These are phyloP conservation scores for Streblospio benedicti DNA, from an alignment of 1,140 invertebrate genomes.

Conservation along the genomic window DNA sequence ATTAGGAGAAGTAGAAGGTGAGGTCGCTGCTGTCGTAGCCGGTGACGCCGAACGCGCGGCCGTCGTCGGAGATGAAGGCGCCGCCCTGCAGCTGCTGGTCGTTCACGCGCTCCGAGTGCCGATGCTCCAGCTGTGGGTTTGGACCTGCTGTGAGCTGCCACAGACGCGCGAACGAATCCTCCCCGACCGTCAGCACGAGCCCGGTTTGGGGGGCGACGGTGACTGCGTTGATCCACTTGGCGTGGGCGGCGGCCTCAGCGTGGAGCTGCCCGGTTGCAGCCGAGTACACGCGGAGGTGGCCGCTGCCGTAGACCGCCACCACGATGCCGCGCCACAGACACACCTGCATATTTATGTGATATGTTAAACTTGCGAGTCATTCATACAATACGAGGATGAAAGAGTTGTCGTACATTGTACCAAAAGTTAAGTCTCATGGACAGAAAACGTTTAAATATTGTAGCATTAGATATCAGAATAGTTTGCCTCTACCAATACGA, in stretches of 20 bases:
- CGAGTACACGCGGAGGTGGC: conserved; percentile 47
- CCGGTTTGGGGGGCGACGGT: conserved; percentile 46
- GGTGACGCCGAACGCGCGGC: conserved; percentile 34
- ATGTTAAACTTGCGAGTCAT: too few relatives aligned
- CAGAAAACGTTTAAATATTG: too few relatives aligned
- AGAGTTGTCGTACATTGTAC: too few relatives aligned
- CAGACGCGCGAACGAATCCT: conserved; percentile 48
- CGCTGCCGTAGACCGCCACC: conserved; percentile 47
- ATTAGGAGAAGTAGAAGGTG: conserved; percentile 31
- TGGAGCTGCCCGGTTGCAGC: conserved; percentile 31
- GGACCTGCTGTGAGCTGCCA: conserved; percentile 34
- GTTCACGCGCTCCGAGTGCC: conserved; percentile 24
- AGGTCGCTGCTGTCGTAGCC: conserved; percentile 39
- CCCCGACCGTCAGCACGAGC: conserved; percentile 45
- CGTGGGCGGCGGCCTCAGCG: conserved; percentile 49
- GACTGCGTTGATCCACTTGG: conserved; percentile 47
- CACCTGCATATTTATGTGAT: too few relatives aligned
- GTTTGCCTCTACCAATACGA: too few relatives aligned
- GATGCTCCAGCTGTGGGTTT: conserved; percentile 27
- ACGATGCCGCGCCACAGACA: conserved; percentile 37
- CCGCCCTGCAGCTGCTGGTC: conserved; percentile 35
- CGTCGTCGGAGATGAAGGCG: conserved; percentile 30
- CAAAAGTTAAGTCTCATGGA: too few relatives aligned
- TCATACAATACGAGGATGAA: too few relatives aligned
- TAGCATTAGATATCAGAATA: too few relatives aligned